Base-by-base conservation (phyloP, 53 echinoderm and acorn worm genomes). In the Actinopyga echinites region DNA sequence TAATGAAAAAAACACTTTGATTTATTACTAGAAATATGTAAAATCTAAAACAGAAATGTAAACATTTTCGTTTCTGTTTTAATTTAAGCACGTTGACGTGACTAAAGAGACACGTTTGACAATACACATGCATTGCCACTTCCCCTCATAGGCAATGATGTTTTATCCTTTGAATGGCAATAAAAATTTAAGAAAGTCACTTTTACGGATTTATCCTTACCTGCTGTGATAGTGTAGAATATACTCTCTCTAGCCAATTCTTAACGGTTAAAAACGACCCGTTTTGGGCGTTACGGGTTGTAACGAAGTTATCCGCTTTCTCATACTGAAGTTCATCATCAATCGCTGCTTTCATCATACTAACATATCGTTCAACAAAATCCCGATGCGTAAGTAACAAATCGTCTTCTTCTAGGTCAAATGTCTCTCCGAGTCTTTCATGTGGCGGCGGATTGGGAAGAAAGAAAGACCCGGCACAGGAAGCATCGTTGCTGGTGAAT, bases 321-420 rank as follows among this genome's bases (percentile, higher is more conserved):
- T 68, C 38, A 23, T 68, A 68, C 13, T 36, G 68, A 17, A 68
- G 8, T 1, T 68, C 68, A 4, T 68, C 68, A 9, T 68, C 68
- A 38, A 68, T 68, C 15, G 21, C 68, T 34, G 68, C 37, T 38
- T 68, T 68, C 68, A 68, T 68, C 68, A 68, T 38, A 13, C 22
- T 33, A 20, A 68, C 34, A 33, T 68, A 68, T 68, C 17, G 22
- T 31, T 21, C 68, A 9, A 68, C 68, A 33, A 68, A 68, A 32
- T n/a, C 21, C 12, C 34, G 68, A 33, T 68, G 68, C 31, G 68
- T 68, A 34, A 34, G 11, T 38, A 68, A 38, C 38, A 68, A 22
- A 68, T 68, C 68, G 22, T 13, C 37, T 20, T 68, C 68, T 13
- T 9, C 21, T 5, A 32, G 5, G 21, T 68, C 68, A 20, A 1